A percentile compares a stretch with the other conserved stretches of the same genome.
These are phyloP conservation scores for Drosophila nr. medialis DNA, from an alignment of 2,888 invertebrate species.

Conservation along the genomic window DNA sequence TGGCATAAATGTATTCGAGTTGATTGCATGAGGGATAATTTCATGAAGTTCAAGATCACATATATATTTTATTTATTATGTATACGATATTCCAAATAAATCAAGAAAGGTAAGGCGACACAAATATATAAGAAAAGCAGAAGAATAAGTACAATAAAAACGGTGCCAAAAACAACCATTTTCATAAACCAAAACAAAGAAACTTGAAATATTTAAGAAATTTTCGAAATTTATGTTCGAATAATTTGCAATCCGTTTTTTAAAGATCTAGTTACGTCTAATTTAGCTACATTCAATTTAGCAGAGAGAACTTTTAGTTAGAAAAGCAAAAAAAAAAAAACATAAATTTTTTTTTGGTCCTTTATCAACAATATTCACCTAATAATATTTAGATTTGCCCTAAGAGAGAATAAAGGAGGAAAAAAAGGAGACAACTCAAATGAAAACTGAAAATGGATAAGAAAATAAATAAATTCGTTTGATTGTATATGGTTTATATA, in stretches of 20 bases:
- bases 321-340: background rate
- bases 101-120: background rate
- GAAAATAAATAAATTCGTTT: slow-evolving; percentile 41
- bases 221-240: background rate
- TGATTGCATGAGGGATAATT: slow-evolving; percentile 38
- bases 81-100: slow-evolving; percentile 4
- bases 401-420: background rate
- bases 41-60: slow-evolving; percentile 29
- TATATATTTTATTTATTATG: slow-evolving; percentile 42
- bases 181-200: background rate
- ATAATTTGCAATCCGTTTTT: background rate
- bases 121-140: background rate
- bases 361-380: background rate
- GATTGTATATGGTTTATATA: slow-evolving; percentile 49
- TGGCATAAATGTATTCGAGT: slow-evolving; percentile 23
- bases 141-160: background rate
- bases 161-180: background rate
- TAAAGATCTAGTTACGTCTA: background rate
- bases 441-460: slow-evolving; percentile 8
- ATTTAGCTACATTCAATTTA: background rate
- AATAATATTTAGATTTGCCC: background rate
- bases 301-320: background rate
- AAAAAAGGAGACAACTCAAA: background rate
- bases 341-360: background rate
- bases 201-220: background rate